Percentiles rank a stretch among this genome's conserved stretches.
Conservation (phyloP, 2,113 vertebrate species). For the Anthoscopus minutus region DNA sequence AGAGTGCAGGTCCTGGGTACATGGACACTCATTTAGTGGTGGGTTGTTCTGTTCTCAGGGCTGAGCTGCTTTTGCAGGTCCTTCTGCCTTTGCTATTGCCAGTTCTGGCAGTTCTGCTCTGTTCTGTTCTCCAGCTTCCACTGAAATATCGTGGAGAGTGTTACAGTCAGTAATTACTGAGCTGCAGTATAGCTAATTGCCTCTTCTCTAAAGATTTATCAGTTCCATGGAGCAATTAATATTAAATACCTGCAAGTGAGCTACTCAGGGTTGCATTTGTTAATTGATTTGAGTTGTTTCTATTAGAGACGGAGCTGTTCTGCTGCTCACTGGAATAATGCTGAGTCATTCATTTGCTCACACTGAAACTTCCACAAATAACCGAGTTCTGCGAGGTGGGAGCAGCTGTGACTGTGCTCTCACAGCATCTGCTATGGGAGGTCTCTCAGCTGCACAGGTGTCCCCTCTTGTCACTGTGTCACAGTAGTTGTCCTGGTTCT, state of each 20-base stretch:
- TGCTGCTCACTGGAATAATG: background rate
- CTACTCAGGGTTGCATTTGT: background rate
- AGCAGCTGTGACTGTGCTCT: background rate
- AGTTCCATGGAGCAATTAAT: constrained; percentile 29
- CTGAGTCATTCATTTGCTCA: constrained; percentile 9
- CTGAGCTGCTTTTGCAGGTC: background rate
- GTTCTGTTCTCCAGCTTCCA: background rate
- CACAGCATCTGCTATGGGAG: background rate
- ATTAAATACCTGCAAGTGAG: constrained; percentile 40
- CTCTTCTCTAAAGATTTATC: constrained; percentile 32
- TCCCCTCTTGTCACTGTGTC: background rate
- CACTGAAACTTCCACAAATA: background rate
- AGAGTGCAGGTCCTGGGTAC: background rate
- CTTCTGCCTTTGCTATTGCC: background rate
- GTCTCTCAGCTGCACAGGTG: background rate
- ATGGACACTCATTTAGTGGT: background rate
- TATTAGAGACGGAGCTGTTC: background rate
- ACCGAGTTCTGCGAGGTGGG: fast-evolving
- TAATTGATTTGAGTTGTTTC: constrained; percentile 53
- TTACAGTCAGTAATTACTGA: constrained; percentile 5
- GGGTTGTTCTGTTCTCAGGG: background rate
- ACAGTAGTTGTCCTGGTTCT: background rate
- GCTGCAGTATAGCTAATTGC: constrained; percentile 38
- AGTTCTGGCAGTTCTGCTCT: background rate
- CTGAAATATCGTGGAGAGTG: background rate